Conservation (phyloP, 2,113 vertebrate genomes). For the Phyllostomus hastatus region DNA sequence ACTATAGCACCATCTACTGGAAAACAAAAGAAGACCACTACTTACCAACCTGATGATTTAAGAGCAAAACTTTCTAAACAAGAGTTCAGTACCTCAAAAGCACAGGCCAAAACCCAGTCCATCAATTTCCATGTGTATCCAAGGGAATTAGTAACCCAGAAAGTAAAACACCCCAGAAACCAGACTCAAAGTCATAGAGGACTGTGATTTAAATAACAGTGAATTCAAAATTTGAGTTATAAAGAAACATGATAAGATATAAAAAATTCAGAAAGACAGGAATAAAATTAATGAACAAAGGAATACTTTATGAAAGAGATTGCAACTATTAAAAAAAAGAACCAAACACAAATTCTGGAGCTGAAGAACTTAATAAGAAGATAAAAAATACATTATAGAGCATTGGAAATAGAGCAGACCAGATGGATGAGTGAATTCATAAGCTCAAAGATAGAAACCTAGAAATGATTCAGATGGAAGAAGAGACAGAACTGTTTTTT, state of each 20-base stretch:
- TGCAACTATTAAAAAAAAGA: not conserved
- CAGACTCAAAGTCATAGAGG: not conserved
- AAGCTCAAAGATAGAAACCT: not conserved
- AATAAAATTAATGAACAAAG: not conserved
- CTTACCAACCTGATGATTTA: not conserved
- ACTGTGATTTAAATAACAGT: not conserved
- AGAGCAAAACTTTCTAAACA: not conserved
- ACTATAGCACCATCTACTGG: not conserved
- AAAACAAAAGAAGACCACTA: not conserved
- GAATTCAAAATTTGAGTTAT: not conserved
- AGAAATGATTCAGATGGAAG: not conserved
- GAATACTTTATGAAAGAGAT: not conserved
- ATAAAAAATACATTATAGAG: not conserved
- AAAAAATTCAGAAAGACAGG: not conserved
- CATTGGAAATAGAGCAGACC: not conserved
- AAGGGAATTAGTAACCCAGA: not conserved
- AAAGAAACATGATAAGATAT: not conserved
- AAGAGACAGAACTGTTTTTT: not conserved
- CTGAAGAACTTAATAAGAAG: not conserved
- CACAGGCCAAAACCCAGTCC: not conserved
- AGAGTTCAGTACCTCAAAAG: not conserved
- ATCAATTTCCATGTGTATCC: not conserved
- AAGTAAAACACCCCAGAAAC: not conserved
- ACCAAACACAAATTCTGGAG: not conserved
- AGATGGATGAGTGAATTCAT: not conserved